These are phyloP conservation scores for Corapipo altera DNA, from an alignment of 2,113 vertebrate genomes.

Conservation along the genomic window DNA sequence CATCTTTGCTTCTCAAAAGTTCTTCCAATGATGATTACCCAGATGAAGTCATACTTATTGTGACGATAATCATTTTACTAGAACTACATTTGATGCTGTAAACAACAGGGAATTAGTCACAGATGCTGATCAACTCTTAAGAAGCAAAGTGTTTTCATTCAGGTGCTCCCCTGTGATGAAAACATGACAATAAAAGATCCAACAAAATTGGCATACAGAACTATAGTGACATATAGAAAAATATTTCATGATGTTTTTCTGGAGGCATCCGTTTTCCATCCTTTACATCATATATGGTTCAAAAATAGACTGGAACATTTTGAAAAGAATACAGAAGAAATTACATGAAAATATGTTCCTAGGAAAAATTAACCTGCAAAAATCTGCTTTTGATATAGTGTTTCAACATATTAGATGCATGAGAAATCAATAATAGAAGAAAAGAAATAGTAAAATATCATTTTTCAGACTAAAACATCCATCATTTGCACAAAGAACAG, in stretches of 20 bases:
- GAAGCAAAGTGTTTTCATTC: neutral
- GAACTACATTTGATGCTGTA: neutral
- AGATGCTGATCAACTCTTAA: neutral
- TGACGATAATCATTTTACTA: neutral
- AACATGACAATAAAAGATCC: neutral
- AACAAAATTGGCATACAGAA: neutral
- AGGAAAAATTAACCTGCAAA: neutral
- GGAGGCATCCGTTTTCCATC: neutral
- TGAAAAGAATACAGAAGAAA: neutral
- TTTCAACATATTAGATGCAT: neutral
- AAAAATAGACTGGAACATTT: neutral
- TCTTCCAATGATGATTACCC: neutral
- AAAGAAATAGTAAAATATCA: neutral
- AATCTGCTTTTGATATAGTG: neutral
- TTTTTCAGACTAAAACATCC: neutral
- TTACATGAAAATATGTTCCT: neutral
- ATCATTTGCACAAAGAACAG: neutral
- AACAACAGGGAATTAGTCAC: neutral
- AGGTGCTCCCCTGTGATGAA: constrained; percentile 15
- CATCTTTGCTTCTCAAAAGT: constrained; percentile 13
- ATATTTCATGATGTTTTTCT: neutral
- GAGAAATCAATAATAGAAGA: neutral
- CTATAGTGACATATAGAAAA: neutral
- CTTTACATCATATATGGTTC: neutral
- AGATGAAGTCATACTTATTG: neutral